These are phyloP conservation scores for Vannuccia rotundouncinata DNA, from an alignment of 2,888 invertebrate species.

Conservation along the genomic window DNA sequence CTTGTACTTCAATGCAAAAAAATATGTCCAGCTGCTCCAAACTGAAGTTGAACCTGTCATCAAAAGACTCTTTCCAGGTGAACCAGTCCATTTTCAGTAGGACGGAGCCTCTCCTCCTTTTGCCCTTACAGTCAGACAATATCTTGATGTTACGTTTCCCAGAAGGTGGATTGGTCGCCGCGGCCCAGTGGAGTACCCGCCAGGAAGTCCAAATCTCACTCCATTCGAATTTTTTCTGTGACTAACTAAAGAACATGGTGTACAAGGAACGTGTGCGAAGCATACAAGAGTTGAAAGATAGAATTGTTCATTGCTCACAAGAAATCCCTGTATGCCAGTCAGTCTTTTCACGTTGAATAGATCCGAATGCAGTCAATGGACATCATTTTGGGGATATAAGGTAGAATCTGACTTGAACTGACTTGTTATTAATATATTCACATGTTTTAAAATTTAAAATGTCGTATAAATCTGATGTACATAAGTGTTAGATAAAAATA, in stretches of 20 bases:
- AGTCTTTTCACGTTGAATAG: conserved; percentile 7
- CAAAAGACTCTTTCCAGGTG: not conserved
- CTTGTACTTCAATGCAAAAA: not conserved
- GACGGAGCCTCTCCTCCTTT: not conserved
- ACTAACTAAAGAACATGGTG: conserved; percentile 12
- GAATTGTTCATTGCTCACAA: conserved; percentile 3
- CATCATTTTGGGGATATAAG: conserved; percentile 10
- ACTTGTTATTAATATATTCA: conserved; percentile 22
- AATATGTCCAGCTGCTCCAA: not conserved
- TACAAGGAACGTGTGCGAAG: conserved; percentile 21
- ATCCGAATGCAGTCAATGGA: conserved; percentile 11
- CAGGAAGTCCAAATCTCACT: conserved; percentile 16
- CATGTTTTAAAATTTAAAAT: conserved; percentile 26
- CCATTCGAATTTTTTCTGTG: not conserved
- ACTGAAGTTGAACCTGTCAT: not conserved
- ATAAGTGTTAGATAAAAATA: conserved; percentile 20
- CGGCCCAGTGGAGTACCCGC: not conserved
- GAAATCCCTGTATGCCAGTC: conserved; percentile 13
- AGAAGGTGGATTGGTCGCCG: not conserved
- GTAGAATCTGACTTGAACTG: conserved; percentile 10
- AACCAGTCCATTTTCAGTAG: not conserved
- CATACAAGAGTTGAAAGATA: conserved; percentile 21
- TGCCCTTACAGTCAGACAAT: not conserved
- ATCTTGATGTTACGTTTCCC: not conserved
- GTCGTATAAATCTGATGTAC: conserved; percentile 23